phyloP scores from a whole-genome alignment of 2,113 vertebrate species.

The Hassar affinis region DNA sequence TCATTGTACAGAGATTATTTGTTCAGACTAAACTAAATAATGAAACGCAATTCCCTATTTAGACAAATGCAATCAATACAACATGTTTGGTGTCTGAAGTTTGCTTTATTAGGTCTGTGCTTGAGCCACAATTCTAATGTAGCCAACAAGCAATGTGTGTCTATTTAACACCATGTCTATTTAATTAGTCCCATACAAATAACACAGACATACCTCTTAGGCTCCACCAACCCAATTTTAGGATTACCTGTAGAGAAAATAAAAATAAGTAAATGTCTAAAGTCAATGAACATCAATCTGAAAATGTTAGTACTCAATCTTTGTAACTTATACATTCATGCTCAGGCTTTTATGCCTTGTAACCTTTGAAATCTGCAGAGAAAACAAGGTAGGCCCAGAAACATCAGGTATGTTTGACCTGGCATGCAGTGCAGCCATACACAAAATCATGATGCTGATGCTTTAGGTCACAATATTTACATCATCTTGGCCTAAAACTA shows the following conservation, averaged over 20 bases:
- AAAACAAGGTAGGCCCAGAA: slow-evolving; percentile 72
- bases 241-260: slow-evolving; percentile 59
- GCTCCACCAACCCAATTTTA: slow-evolving; percentile 63
- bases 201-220: slow-evolving; percentile 62
- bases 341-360: slow-evolving; percentile 22
- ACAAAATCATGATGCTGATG: slow-evolving; percentile 63
- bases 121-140: background rate
- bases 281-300: background rate
- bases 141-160: background rate
- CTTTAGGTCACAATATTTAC: slow-evolving; percentile 66
- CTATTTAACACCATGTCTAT: background rate
- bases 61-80: too few species aligned
- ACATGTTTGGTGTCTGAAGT: background rate
- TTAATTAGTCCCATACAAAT: background rate
- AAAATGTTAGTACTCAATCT: background rate
- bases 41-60: too few species aligned
- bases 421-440: slow-evolving; percentile 66
- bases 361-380: slow-evolving; percentile 58
- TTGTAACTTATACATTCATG: background rate
- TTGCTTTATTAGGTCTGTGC: background rate
- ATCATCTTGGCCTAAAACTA: slow-evolving; percentile 60
- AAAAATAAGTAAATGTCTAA: background rate
- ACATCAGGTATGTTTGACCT: slow-evolving; percentile 60
- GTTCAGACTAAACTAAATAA: background rate
- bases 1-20: background rate